Evolutionary conservation across 1,140 invertebrate species (phyloP).

Genomic region (Anastrepha ludens): DNA sequence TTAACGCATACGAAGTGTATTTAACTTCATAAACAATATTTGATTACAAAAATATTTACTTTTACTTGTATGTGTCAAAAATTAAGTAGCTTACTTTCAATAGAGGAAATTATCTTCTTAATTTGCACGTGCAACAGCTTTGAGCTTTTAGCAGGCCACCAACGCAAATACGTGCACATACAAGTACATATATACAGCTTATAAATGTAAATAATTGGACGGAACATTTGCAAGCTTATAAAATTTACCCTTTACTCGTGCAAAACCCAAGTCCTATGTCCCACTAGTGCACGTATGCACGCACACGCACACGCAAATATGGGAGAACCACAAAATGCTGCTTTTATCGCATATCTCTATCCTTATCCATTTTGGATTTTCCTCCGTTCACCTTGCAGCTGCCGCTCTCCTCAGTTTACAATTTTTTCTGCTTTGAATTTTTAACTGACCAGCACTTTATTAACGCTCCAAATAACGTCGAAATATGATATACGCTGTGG

Average conservation of each 20-base stretch:
- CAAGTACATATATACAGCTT: not conserved
- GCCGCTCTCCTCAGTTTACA: not conserved
- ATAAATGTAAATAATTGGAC: no score
- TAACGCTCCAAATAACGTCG: conserved; percentile 34
- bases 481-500: conserved; percentile 6
- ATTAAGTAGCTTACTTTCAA: not conserved
- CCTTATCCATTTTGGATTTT: not conserved
- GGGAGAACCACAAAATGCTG: not conserved
- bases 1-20: no score
- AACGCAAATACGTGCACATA: not conserved
- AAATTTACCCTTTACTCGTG: not conserved
- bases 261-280: not conserved
- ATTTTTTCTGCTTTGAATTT: conserved; percentile 2
- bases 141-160: not conserved
- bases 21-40: no score
- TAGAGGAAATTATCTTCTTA: not conserved
- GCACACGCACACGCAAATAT: not conserved
- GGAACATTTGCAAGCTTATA: no score
- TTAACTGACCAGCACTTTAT: conserved; percentile 38
- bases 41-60: no score
- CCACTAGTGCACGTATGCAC: not conserved
- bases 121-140: not conserved
- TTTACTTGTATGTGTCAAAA: no score
- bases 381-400: not conserved
- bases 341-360: conserved; percentile 1